Conservation (phyloP, 2,797 vertebrate genomes). For the Simalia tracyae region DNA sequence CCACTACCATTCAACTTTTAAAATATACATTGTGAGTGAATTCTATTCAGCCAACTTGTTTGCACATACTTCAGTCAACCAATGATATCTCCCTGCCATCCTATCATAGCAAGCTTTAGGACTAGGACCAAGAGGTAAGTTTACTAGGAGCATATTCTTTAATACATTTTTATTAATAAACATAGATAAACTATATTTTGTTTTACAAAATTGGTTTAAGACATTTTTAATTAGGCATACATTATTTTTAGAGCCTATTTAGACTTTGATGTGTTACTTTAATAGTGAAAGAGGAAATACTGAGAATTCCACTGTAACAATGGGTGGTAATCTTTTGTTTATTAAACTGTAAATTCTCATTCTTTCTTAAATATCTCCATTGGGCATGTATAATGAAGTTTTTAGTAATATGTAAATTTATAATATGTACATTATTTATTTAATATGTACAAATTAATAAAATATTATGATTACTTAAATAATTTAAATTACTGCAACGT, state of each 20-base stretch:
- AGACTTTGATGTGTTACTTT: not conserved
- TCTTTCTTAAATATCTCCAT: not conserved
- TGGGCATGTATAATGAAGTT: not conserved
- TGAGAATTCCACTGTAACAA: not conserved
- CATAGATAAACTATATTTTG: no score
- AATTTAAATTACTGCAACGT: not conserved
- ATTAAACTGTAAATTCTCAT: not conserved
- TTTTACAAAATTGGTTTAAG: not conserved
- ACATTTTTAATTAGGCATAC: not conserved
- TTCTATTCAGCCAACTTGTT: not conserved
- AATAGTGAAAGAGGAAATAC: not conserved
- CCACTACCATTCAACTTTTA: not conserved
- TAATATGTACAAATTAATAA: not conserved
- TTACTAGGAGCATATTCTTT: not conserved
- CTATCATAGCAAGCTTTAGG: not conserved
- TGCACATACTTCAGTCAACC: no score
- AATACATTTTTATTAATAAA: not conserved
- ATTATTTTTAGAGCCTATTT: not conserved
- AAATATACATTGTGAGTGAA: not conserved
- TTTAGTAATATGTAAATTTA: not conserved
- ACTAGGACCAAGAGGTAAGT: not conserved
- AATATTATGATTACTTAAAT: not conserved
- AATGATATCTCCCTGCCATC: no score
- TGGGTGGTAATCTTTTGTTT: not conserved
- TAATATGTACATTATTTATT: not conserved